A percentile compares a stretch with the other conserved stretches of the same genome.
Conservation (phyloP, 2,113 vertebrate species). For the Cariama cristata region DNA sequence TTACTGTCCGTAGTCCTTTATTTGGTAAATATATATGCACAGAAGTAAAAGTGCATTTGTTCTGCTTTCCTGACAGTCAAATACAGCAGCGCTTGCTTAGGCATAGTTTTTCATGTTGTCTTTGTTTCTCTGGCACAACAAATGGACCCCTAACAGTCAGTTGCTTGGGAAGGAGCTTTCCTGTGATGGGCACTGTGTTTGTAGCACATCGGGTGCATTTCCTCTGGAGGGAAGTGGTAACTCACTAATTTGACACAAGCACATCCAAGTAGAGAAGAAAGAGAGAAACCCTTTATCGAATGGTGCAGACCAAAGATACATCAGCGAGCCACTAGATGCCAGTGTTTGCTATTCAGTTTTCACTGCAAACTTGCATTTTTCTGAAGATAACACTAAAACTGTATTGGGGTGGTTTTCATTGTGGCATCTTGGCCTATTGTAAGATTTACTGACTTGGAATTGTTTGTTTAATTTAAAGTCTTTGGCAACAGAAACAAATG, state of each 20-base stretch:
- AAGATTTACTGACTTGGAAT: background rate
- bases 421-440: background rate
- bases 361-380: background rate
- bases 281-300: background rate
- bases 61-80: background rate
- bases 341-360: background rate
- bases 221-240: background rate
- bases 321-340: conserved; percentile 21
- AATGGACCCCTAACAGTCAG: background rate
- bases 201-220: rapidly evolving
- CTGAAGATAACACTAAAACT: background rate
- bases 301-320: background rate
- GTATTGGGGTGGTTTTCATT: background rate
- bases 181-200: background rate
- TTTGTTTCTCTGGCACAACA: background rate
- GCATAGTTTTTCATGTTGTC: background rate
- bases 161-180: background rate
- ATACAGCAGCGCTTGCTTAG: background rate
- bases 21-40: background rate
- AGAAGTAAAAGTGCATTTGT: background rate
- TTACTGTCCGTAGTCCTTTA: background rate
- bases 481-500: background rate
- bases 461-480: background rate
- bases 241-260: background rate
- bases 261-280: background rate